Percentiles rank a stretch among this genome's conserved stretches.
These are phyloP conservation scores for Littorina saxatilis DNA, from an alignment of 1,140 invertebrate genomes.

Conservation along the genomic window DNA sequence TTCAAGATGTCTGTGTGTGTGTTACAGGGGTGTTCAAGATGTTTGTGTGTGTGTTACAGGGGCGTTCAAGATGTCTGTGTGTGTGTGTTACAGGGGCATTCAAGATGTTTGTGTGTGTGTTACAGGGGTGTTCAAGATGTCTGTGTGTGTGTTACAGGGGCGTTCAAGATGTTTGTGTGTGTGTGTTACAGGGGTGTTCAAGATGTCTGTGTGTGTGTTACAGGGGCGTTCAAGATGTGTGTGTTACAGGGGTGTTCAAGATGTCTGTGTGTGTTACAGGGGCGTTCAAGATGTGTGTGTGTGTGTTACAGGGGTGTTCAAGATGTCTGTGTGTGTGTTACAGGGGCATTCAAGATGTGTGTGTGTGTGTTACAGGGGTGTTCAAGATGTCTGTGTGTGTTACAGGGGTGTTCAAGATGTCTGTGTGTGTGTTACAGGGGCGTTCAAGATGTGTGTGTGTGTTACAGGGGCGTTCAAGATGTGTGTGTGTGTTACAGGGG, in stretches of 20 bases:
- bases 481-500: too few species aligned
- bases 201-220: neutral
- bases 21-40: too few species aligned
- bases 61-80: neutral
- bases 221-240: neutral
- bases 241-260: conserved; percentile 84
- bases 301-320: conserved; percentile 39
- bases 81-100: conserved; percentile 38
- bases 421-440: neutral
- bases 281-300: neutral
- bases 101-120: too few species aligned
- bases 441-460: conserved; percentile 1
- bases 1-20: too few species aligned
- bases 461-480: conserved; percentile 87
- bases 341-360: too few species aligned
- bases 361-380: neutral
- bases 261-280: too few species aligned
- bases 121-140: too few species aligned
- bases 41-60: conserved; percentile 85
- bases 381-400: neutral
- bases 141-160: neutral
- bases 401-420: neutral
- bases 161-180: neutral
- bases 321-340: too few species aligned
- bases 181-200: neutral